Conservation (phyloP, 1,140 invertebrate species). For the Asbolus verrucosus region DNA sequence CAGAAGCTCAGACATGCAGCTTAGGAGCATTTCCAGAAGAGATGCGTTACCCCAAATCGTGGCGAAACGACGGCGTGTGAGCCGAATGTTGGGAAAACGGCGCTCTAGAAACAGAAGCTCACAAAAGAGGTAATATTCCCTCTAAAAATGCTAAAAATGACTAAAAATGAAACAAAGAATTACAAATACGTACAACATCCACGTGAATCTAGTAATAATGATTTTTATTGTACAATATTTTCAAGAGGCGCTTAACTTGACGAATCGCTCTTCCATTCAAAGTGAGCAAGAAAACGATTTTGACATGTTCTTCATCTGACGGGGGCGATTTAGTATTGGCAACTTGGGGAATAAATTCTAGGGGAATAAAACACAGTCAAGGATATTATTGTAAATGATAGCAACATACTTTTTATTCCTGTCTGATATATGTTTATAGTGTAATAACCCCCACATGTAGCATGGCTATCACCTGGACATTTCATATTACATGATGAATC, state of each 20-base stretch:
- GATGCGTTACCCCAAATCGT: constrained; percentile 99
- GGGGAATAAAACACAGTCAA: too few relatives aligned
- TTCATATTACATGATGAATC: constrained; percentile 88
- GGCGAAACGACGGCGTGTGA: constrained; percentile 83
- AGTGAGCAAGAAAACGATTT: constrained; percentile 95
- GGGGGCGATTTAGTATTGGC: constrained; percentile 70
- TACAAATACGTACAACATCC: constrained; percentile 95
- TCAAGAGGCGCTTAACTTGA: constrained; percentile 93
- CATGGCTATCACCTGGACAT: constrained; percentile 78
- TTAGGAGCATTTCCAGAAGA: constrained; percentile 88
- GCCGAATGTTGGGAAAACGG: constrained; percentile 82
- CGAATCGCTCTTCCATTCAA: constrained; percentile 94
- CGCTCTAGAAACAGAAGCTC: constrained; percentile 83
- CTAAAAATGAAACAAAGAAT: too few relatives aligned
- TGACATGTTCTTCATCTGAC: constrained; percentile 68
- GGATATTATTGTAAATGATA: too few relatives aligned
- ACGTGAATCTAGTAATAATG: constrained; percentile 99
- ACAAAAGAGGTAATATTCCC: constrained; percentile 93
- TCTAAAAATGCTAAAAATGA: constrained; percentile 81
- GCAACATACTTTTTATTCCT: constrained; percentile 86
- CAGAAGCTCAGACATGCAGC: constrained; percentile 83
- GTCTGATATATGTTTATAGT: constrained; percentile 90
- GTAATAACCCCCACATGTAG: constrained; percentile 88
- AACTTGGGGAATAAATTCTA: constrained; percentile 79
- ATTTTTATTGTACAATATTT: constrained; percentile 85